Base-by-base conservation (phyloP, 2,888 invertebrate species). In the Tethea ocularis region DNA sequence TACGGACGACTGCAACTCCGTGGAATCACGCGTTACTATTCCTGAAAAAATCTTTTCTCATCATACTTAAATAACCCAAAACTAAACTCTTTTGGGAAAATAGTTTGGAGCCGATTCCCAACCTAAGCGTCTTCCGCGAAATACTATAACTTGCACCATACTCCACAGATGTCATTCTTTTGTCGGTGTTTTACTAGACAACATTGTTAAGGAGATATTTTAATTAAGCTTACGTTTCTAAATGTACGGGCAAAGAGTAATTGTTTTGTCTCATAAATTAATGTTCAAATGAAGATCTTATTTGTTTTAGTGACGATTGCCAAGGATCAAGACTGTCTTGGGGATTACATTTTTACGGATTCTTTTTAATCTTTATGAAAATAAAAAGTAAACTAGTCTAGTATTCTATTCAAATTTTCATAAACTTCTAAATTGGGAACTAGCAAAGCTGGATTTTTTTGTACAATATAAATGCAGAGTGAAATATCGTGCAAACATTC, bases 151-250 rank as follows among this genome's bases (percentile, higher is more conserved):
- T 54, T 33, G 33, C 6, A 13, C 54, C 54, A 33, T 22, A 54
- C 29, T n/a, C 20, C 6, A 20, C 61, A 75, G 68, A 75, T 82
- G 78, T 79, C 83, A 77, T 74, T 76, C 69, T 68, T 78, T 84
- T 79, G 78, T 82, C 75, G 72, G 83, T 84, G 72, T 83, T 87
- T 86, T 77, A 80, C 82, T 74, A 82, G 79, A 84, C 83, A 83
- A 80, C 82, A 85, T 88, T 87, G 86, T 88, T 86, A 83, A 78
- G 82, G 75, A 83, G 84, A 83, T 80, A 86, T 87, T 88, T 84
- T 88, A 90, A 90, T 90, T 88, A 89, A 87, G 88, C 89, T 86
- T 83, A 84, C 84, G 84, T 83, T 84, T 83, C 80, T 75, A 77
- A 81, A 82, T 81, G 80, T 75, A 71, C 46, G 62, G 63, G 55